Base-by-base conservation (phyloP, 2,113 vertebrate genomes). In the Nansenia antarctica region DNA sequence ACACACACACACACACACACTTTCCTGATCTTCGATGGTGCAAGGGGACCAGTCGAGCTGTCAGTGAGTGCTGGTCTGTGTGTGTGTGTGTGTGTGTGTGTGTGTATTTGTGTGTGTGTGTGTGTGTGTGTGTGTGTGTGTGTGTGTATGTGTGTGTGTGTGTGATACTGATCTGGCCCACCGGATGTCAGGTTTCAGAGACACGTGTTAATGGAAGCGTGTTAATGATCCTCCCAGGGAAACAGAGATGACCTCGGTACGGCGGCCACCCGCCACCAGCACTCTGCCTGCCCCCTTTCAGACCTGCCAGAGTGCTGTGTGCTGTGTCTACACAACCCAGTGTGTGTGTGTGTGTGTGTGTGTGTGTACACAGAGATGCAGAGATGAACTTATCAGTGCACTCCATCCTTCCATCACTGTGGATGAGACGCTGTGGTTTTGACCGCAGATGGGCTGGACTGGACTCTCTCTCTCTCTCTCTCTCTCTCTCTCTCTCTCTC, bases 221-320 rank as follows among this genome's bases (percentile, higher is more conserved):
- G 88, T 83, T 89, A 88, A 90, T 88, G 78, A 85, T 84, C 84
- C 60, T 35, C 80, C 85, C 79, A 83, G 82, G 86, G 77, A 60
- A 73, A 72, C 69, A 37, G 35, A 11, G 35, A 5, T 5, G 35
- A 5, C 5, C 35, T 80, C 81, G 67, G 80, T 72, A n/a, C n/a
- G n/a, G n/a, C n/a, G n/a, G n/a, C n/a, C n/a, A n/a, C n/a, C n/a
- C 72, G 83, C 76, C 74, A 81, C 42, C 62, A 45, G 74, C 78
- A 15, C 11, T 5, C 35, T 5, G 11, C 47, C 18, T 63, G 57
- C 30, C 31, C 6, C 24, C 24, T 15, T 24, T 63, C 61, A 18
- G 24, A 14, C 20, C 18, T 55, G 1, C 12, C 18, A 20, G 53
- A 2, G 53, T 55, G 53, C 35, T 3, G 20, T 55, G 53, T 1